phyloP scores from a whole-genome alignment of 2,888 invertebrate species.

The Tricholauxania praeusta region DNA sequence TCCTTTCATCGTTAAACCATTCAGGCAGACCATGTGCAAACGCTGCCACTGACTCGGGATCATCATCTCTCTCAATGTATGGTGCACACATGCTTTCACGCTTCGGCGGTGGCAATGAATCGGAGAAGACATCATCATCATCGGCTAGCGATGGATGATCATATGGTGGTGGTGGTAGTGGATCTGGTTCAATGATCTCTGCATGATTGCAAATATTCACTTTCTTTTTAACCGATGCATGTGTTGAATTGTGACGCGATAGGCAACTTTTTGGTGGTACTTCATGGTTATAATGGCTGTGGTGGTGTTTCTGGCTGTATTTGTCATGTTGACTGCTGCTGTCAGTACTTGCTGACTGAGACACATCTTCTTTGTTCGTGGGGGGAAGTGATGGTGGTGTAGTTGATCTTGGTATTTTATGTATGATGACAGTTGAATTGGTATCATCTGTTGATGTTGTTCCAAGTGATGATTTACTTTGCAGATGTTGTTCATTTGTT shows the following conservation, averaged over 20 bases:
- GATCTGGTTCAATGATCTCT: slow-evolving; percentile 65
- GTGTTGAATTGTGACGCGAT: slow-evolving; percentile 64
- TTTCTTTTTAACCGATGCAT: slow-evolving; percentile 65
- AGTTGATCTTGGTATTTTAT: slow-evolving; percentile 9
- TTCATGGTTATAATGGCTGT: slow-evolving; percentile 6
- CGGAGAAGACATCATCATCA: slow-evolving; percentile 75
- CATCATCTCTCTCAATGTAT: slow-evolving; percentile 65
- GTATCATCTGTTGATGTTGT: slow-evolving; percentile 32
- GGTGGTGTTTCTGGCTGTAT: not conserved
- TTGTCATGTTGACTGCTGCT: not conserved
- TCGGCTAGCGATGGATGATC: slow-evolving; percentile 50
- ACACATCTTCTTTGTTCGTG: not conserved
- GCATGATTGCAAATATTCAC: slow-evolving; percentile 66
- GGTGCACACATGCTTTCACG: slow-evolving; percentile 70
- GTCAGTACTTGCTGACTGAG: slow-evolving; percentile 1
- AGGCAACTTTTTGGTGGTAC: slow-evolving; percentile 63
- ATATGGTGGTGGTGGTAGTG: slow-evolving; percentile 51
- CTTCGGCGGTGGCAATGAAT: slow-evolving; percentile 68
- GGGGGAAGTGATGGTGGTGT: not conserved
- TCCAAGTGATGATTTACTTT: slow-evolving; percentile 30
- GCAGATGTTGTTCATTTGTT: slow-evolving; percentile 26
- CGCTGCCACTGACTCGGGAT: slow-evolving; percentile 55
- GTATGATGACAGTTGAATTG: slow-evolving; percentile 28
- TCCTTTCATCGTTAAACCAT: slow-evolving; percentile 69
- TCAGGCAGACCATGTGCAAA: slow-evolving; percentile 65